These are phyloP conservation scores for Setophaga petechia DNA, from an alignment of 2,113 vertebrate genomes.

Conservation along the genomic window DNA sequence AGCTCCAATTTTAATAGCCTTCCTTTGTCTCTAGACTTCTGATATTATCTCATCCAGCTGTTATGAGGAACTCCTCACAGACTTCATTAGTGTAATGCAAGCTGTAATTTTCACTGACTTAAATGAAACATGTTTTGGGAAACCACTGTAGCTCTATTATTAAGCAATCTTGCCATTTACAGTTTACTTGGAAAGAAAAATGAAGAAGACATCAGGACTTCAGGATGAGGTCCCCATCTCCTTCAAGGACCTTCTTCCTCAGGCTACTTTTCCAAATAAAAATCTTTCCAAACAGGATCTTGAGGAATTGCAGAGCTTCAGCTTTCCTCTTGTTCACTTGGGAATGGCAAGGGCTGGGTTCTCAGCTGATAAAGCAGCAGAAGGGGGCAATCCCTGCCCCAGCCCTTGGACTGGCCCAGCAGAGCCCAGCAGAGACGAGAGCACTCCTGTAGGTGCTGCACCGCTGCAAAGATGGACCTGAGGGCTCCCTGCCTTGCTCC, in stretches of 20 bases:
- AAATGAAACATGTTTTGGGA: neutral
- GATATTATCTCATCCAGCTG: neutral
- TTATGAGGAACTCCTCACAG: neutral
- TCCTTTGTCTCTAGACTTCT: neutral
- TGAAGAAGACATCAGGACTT: neutral
- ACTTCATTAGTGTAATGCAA: neutral
- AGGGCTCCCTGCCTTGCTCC: neutral
- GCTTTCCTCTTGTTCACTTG: neutral
- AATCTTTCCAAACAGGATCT: neutral
- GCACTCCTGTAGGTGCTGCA: neutral
- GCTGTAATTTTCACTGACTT: neutral
- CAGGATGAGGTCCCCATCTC: neutral
- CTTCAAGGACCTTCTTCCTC: neutral
- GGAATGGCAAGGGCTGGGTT: neutral
- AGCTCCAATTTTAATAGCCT: neutral
- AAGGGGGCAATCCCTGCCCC: neutral
- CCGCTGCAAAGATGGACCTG: rapidly evolving
- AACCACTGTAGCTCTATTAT: neutral
- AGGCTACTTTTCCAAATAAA: neutral
- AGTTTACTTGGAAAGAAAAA: neutral
- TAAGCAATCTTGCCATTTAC: neutral
- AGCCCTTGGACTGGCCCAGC: neutral
- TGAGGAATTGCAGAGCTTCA: neutral
- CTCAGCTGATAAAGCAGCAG: neutral
- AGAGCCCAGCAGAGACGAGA: neutral